Evolutionary conservation across 2,888 invertebrate species (phyloP), one percentile per base, ranked within the genome.

Genomic region (Gari tellinella): DNA sequence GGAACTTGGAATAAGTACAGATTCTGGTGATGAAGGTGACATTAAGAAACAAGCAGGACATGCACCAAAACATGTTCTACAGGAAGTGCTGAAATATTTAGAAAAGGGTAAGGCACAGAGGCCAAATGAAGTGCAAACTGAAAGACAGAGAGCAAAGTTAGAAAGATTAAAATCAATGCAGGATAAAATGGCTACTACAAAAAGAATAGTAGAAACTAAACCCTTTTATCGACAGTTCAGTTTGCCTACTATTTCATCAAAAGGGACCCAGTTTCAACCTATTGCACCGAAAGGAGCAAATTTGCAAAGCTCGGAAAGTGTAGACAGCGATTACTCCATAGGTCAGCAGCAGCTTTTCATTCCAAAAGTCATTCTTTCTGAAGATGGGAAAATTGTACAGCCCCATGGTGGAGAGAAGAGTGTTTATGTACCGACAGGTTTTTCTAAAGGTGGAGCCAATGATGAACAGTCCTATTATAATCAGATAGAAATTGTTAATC

Each of bases 21-120:
- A 31, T 31, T 31, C 31, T 10, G 31, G 31, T 46, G 43, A 51
- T 17, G 58, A 64, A 17, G 43, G 40, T 31, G 73, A 78, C 5
- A 55, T 43, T 8, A 68, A 56, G 46, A 52, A 61, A 55, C 63
- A 72, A 48, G 48, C 62, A 58, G 79, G 76, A 31, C 81, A 76
- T 15, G 82, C 81, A 21, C 84, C 73, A 15, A 72, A 75, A 41
- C 82, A 84, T 69, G 82, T 82, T 2, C 62, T 82, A 41, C 80
- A 82, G 38, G 74, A 80, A 53, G 81, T 82, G 23, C 72, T 77
- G 15, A 81, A 82, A 63, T 81, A 80, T 64, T 58, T 81, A 10
- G 77, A 79, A 31, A 84, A 82, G 51, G 80, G 73, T 14, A 82
- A 81, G 65, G 81, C 63, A 15, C 77, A 82, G 25, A 43, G 82